Evolutionary conservation across 2,113 vertebrate genomes (phyloP).

Genomic region (Oenanthe oenanthe): DNA sequence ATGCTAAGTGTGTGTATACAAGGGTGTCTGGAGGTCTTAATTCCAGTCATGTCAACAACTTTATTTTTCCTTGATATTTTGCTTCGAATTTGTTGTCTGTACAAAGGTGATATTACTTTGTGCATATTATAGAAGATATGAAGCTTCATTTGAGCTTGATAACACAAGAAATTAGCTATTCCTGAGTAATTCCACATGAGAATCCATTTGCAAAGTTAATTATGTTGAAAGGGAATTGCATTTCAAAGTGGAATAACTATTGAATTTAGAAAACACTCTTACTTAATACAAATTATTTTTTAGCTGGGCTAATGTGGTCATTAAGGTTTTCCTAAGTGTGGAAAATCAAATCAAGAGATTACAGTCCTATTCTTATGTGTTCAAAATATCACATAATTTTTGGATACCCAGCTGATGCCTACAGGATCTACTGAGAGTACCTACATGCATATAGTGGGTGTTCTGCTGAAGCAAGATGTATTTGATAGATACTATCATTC

Average conservation of each 20-base stretch:
- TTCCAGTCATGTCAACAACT: not conserved
- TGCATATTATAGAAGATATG: not conserved
- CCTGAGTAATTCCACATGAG: not conserved
- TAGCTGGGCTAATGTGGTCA: not conserved
- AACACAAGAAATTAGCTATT: not conserved
- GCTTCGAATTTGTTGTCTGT: not conserved
- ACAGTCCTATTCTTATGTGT: not conserved
- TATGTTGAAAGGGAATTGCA: not conserved
- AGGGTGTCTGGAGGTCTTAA: not conserved
- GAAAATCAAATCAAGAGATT: not conserved
- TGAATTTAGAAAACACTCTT: not conserved
- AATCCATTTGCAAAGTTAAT: not conserved
- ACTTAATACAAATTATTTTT: not conserved
- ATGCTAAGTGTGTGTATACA: not conserved
- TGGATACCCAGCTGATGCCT: not conserved
- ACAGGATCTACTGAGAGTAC: not conserved
- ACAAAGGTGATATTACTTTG: not conserved
- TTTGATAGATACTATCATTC: not conserved
- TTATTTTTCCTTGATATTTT: not conserved
- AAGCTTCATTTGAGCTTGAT: not conserved
- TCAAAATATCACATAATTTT: not conserved
- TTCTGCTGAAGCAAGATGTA: not conserved
- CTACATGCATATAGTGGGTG: not conserved
- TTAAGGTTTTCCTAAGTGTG: not conserved
- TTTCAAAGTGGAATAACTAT: not conserved